Base-by-base conservation (phyloP, 2,888 invertebrate species). In the Frankliniella fusca region DNA sequence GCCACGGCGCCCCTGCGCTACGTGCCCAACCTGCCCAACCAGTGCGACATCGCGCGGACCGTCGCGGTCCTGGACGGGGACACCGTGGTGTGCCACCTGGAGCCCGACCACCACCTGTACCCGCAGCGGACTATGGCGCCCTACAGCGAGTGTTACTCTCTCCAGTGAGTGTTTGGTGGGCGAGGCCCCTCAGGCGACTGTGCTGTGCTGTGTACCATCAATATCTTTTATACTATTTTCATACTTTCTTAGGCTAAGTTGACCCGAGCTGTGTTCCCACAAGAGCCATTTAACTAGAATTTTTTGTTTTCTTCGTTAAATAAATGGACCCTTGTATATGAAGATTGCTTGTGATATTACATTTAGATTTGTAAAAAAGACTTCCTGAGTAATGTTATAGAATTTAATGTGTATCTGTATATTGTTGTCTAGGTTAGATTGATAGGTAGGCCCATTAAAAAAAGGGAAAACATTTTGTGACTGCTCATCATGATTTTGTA, bases 11-110 rank as follows among this genome's bases (percentile, higher is more conserved):
- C 81, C n/a, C 83, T 86, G 86, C 89, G 90, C 81, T 88, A 90
- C 84, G 87, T 90, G 85, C 89, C 90, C 87, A 85, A 85, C 81
- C 86, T 87, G 83, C 90, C 90, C 84, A 90, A 89, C 84, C 90
- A 89, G 86, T 90, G 50, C 83, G 84, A n/a, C 84, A 85, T n/a
- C 70, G 70, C 70, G 81, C 84, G 84, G 80, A 86, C 86, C 27
- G 93, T 95, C 49, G 95, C 95, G 20, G 95, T 95, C 84, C 89
- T 95, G 82, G 94, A 95, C 87, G 95, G 95, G 80, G 93, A 94
- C 86, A 95, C 95, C 83, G 95, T 96, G 83, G 94, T 95, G 83
- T 95, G 95, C 88, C 95, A 95, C 87, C 88, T 95, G 86, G 95
- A 95, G 87, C 95, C 95, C 89, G 84, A 90, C 83, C 87, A 88